Conservation (phyloP, 2,888 invertebrate species). For the Carterocephalus palaemon region DNA sequence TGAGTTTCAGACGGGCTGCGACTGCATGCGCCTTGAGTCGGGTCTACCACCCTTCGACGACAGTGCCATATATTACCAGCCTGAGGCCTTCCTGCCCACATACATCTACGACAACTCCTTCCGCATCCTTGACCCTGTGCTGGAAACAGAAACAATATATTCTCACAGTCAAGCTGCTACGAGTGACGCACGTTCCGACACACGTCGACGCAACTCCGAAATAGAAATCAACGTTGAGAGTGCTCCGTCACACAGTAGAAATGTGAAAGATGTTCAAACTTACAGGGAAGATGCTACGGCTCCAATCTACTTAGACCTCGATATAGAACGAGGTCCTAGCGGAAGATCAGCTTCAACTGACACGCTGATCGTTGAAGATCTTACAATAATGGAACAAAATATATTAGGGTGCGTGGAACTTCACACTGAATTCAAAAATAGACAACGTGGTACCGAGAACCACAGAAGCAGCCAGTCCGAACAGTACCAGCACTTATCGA, state of each 20-base stretch:
- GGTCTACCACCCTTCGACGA: neutral
- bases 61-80: slow-evolving; percentile 7
- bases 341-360: slow-evolving; percentile 1
- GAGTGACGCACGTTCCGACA: neutral
- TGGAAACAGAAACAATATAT: neutral
- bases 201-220: neutral
- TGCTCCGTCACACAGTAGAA: neutral
- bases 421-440: slow-evolving; percentile 36
- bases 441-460: slow-evolving; percentile 20
- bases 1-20: neutral
- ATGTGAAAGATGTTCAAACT: slow-evolving; percentile 5
- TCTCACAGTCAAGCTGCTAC: neutral
- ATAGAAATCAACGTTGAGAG: neutral
- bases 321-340: neutral
- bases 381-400: slow-evolving; percentile 1
- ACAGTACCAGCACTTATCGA: slow-evolving; percentile 31
- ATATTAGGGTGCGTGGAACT: slow-evolving; percentile 40
- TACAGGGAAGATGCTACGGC: neutral
- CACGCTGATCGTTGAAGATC: neutral
- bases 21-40: neutral
- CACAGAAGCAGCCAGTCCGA: neutral
- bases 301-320: slow-evolving; percentile 9
- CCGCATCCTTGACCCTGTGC: slow-evolving; percentile 2
- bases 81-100: neutral
- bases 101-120: slow-evolving; percentile 1